Conservation (phyloP, 2,113 vertebrate genomes). For the Sterrhoptilus dennistouni region DNA sequence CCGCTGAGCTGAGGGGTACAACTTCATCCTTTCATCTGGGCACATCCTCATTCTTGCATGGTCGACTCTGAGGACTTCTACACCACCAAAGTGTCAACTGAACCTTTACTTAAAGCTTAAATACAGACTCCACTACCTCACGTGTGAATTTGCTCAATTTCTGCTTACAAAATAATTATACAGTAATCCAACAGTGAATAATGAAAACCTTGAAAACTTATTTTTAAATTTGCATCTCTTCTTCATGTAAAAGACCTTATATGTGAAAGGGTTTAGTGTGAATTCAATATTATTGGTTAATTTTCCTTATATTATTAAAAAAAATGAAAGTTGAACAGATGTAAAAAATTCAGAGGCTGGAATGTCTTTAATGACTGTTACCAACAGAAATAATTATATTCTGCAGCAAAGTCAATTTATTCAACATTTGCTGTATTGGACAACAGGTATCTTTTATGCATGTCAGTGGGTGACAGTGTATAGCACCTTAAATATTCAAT, state of each 20-base stretch:
- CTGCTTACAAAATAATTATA: not conserved
- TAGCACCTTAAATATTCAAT: not conserved
- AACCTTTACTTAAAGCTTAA: not conserved
- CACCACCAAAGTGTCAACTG: not conserved
- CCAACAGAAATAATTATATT: not conserved
- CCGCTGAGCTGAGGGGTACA: not conserved
- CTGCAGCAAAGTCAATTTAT: not conserved
- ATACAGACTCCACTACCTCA: not conserved
- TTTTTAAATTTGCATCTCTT: not conserved
- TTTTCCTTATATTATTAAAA: not conserved
- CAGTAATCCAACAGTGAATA: not conserved
- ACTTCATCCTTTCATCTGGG: not conserved
- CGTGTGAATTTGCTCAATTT: not conserved
- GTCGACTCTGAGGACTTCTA: not conserved
- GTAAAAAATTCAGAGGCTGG: not conserved
- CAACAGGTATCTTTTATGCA: accelerated
- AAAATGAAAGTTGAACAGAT: not conserved
- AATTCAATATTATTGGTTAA: not conserved
- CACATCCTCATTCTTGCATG: not conserved
- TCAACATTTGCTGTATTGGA: not conserved
- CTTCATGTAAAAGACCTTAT: not conserved
- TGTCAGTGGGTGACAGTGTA: not conserved
- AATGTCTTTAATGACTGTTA: not conserved
- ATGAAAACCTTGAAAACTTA: not conserved
- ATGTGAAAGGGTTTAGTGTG: not conserved